These are phyloP conservation scores for Amblyraja radiata DNA, from an alignment of 2,797 vertebrate genomes.

Conservation along the genomic window DNA sequence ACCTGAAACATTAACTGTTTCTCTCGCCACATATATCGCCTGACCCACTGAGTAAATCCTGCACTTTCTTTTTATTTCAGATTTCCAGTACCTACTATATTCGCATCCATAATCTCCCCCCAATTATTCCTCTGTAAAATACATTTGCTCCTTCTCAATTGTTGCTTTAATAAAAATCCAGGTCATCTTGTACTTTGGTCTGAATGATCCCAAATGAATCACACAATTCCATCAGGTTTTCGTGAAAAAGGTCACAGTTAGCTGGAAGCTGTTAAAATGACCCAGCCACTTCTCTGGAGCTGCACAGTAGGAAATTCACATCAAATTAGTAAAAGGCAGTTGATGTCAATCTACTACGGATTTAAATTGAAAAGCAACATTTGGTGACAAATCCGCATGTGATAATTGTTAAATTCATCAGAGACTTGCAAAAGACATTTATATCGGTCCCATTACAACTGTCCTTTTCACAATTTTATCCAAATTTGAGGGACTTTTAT, in stretches of 20 bases:
- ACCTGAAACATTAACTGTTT: too few relatives aligned
- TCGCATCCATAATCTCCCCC: too few relatives aligned
- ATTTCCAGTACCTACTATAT: too few relatives aligned
- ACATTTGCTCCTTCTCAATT: too few relatives aligned
- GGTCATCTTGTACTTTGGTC: neutral
- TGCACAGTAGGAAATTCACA: neutral
- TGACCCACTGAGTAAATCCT: too few relatives aligned
- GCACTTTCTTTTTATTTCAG: too few relatives aligned
- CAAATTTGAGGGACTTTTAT: neutral
- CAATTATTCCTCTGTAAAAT: too few relatives aligned
- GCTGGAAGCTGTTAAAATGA: neutral
- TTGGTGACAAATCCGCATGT: neutral
- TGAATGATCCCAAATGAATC: neutral
- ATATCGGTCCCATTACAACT: neutral
- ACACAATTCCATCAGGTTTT: neutral
- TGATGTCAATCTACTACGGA: neutral
- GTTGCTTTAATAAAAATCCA: neutral
- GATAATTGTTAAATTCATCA: constrained; percentile 10
- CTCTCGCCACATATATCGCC: too few relatives aligned
- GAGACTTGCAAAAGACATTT: neutral
- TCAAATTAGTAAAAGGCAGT: constrained; percentile 7
- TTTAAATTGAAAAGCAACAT: constrained; percentile 5
- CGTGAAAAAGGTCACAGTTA: neutral
- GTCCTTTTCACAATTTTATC: neutral
- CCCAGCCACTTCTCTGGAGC: neutral